These are phyloP conservation scores for Pangasianodon gigas DNA, from an alignment of 2,113 vertebrate species.

Conservation along the genomic window DNA sequence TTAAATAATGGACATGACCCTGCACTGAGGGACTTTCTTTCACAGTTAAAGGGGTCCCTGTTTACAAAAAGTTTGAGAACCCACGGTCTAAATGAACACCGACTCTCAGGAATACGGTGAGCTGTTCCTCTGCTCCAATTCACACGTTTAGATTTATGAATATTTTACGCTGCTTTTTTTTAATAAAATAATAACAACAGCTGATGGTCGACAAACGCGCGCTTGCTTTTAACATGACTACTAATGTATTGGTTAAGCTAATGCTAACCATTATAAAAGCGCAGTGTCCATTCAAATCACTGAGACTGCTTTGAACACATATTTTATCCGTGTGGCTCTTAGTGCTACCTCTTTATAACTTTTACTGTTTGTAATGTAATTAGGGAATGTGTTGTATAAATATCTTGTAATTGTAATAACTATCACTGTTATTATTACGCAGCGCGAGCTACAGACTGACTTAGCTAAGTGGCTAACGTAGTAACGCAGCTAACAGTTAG, in stretches of 20 bases:
- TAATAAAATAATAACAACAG: background rate
- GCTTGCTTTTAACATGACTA: background rate
- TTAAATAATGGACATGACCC: background rate
- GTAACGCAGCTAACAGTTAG: background rate
- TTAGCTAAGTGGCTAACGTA: background rate
- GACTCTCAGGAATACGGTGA: background rate
- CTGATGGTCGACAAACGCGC: too few relatives aligned
- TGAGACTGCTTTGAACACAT: background rate
- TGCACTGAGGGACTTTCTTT: background rate
- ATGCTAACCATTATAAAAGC: constrained; percentile 10
- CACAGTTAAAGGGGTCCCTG: background rate
- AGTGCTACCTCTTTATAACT: too few relatives aligned
- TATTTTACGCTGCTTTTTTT: background rate
- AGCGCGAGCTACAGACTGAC: background rate
- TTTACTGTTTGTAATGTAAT: background rate
- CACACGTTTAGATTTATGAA: background rate
- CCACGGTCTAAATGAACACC: background rate
- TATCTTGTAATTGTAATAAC: too few relatives aligned
- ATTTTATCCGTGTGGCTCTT: background rate
- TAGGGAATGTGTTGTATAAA: background rate
- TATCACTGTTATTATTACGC: background rate
- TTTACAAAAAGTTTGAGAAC: background rate
- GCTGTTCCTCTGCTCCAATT: background rate
- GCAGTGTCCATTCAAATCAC: background rate
- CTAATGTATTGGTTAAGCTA: background rate